Base-by-base conservation (phyloP, 2,888 invertebrate species). In the Stenurella melanura region DNA sequence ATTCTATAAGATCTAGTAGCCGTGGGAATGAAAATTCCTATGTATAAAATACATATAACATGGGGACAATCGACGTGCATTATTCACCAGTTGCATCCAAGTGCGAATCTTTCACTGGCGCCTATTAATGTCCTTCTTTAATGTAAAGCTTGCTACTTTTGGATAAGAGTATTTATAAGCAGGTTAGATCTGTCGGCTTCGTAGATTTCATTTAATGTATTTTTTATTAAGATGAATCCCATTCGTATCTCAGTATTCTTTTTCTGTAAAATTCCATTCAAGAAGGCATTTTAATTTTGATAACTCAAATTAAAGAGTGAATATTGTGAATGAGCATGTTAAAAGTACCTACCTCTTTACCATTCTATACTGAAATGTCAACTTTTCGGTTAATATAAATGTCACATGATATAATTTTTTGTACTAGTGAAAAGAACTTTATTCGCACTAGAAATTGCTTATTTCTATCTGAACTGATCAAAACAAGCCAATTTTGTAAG, bases 101-200 rank as follows among this genome's bases (percentile, higher is more conserved):
- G 58, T 58, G 58, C 58, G 58, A 58, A 58, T 58, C 19, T 58
- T 58, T 21, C 21, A 58, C 58, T 58, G 58, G 58, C 58, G 58
- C 58, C 58, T 58, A 58, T 58, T 58, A 17, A 58, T 21, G 21
- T 58, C 58, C 21, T 58, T 58, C 21, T 21, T 58, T 12, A 21
- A 58, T 19, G 19, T 21, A 58, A 21, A 58, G 58, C 58, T 58
- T 58, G 19, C 58, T 19, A 58, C 58, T 58, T 58, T 58, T 58
- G 58, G 58, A 58, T 58, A 58, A 58, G 21, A 58, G 58, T 21
- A 58, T 58, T 58, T 58, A 58, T 58, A 18, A 4, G 58, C 58
- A 58, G 19, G 19, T 9, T 58, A 12, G 58, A 58, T 15, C 19
- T 58, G 19, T 58, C 19, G 58, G 58, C 19, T 19, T 58, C 9